These are phyloP conservation scores for Cosmorhoe ocellata DNA, from an alignment of 2,888 invertebrate genomes.

Conservation along the genomic window DNA sequence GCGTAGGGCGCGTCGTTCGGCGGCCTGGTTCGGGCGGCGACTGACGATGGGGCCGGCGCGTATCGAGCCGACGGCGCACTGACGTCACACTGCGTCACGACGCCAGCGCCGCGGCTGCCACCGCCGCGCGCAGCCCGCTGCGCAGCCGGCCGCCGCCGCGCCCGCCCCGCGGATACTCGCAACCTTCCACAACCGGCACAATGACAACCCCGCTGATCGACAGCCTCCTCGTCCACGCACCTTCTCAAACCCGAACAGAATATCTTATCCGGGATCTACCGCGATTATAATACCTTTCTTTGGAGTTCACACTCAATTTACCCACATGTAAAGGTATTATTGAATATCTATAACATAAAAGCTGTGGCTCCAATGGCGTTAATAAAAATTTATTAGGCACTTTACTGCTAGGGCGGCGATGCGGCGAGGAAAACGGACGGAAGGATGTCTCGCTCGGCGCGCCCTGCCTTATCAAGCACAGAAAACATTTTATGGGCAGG, in stretches of 20 bases:
- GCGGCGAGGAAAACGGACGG: conserved; percentile 42
- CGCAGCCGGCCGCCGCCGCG: conserved; percentile 51
- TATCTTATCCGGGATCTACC: conserved; percentile 17
- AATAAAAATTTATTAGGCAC: conserved; percentile 51
- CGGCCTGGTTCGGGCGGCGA: conserved; percentile 81
- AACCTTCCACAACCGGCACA: conserved; percentile 74
- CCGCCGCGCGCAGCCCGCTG: conserved; percentile 64
- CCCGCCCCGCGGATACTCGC: conserved; percentile 60
- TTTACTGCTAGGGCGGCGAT: conserved; percentile 44
- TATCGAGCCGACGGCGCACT: conserved; percentile 86
- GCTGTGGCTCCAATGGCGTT: conserved; percentile 35
- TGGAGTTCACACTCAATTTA: conserved; percentile 25
- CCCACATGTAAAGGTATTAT: conserved; percentile 27
- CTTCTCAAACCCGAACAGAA: conserved; percentile 8
- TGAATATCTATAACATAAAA: conserved; percentile 33
- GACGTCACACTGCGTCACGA: conserved; percentile 87
- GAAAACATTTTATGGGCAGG: conserved; percentile 47
- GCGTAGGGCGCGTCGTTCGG: conserved; percentile 73
- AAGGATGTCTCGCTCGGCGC: conserved; percentile 49
- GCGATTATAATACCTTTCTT: background rate
- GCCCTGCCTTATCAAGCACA: conserved; percentile 48
- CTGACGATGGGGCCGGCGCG: conserved; percentile 82
- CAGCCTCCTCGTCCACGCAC: conserved; percentile 48
- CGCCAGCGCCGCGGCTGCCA: conserved; percentile 75
- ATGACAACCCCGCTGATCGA: conserved; percentile 66